Conservation (phyloP, 2,888 invertebrate species). For the Agrochola lota region DNA sequence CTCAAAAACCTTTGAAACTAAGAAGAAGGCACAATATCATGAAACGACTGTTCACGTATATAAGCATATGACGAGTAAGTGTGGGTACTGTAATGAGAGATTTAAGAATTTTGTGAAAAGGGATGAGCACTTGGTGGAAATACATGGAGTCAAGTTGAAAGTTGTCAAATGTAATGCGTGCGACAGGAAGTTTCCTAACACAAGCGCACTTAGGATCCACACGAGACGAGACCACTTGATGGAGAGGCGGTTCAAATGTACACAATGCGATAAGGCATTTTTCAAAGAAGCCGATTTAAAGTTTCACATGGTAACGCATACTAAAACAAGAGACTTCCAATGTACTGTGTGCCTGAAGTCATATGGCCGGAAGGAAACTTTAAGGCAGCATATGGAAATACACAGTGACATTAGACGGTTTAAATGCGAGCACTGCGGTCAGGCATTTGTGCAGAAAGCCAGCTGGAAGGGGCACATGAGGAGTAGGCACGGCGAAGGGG, state of each 20-base stretch:
- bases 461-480: slow-evolving; percentile 72
- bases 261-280: slow-evolving; percentile 54
- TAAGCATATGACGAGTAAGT: slow-evolving; percentile 55
- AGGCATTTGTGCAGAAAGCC: slow-evolving; percentile 76
- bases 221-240: slow-evolving; percentile 77
- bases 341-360: slow-evolving; percentile 80
- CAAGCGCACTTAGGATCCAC: slow-evolving; percentile 83
- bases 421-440: slow-evolving; percentile 68
- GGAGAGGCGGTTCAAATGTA: slow-evolving; percentile 64
- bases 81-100: slow-evolving; percentile 68
- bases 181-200: slow-evolving; percentile 83
- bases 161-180: slow-evolving; percentile 67
- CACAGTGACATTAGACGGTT: slow-evolving; percentile 71
- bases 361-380: slow-evolving; percentile 68
- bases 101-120: slow-evolving; percentile 64
- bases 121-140: slow-evolving; percentile 63
- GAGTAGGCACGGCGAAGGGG: slow-evolving; percentile 29
- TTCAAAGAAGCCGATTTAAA: slow-evolving; percentile 69
- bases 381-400: slow-evolving; percentile 73
- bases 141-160: slow-evolving; percentile 62
- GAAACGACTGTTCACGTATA: slow-evolving; percentile 66
- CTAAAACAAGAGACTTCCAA: slow-evolving; percentile 74
- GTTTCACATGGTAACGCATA: slow-evolving; percentile 73
- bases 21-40: slow-evolving; percentile 77
- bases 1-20: slow-evolving; percentile 79